Evolutionary conservation across 2,888 invertebrate species (phyloP).

Genomic region (Epinotia demarniana): DNA sequence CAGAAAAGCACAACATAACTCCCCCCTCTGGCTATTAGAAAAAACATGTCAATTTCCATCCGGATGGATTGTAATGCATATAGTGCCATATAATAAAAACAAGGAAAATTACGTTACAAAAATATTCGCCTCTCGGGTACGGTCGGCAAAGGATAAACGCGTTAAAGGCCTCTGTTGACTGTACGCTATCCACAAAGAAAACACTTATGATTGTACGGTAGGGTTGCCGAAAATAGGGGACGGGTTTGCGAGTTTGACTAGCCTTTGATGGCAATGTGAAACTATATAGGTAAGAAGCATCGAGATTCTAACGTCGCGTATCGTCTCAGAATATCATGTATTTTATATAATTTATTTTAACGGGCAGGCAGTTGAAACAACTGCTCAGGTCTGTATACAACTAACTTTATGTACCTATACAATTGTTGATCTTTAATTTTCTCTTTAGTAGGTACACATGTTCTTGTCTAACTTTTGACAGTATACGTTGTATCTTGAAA

Average conservation of each 20-base stretch:
- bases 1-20: conserved; percentile 12
- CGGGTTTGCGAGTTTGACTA: neutral
- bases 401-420: too few species aligned
- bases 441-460: too few species aligned
- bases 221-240: conserved; percentile 34
- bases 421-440: too few species aligned
- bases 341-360: too few species aligned
- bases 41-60: conserved; percentile 41
- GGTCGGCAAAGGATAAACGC: conserved; percentile 49
- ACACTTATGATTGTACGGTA: conserved; percentile 48
- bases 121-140: conserved; percentile 45
- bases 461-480: too few species aligned
- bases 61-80: conserved; percentile 26
- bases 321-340: too few species aligned
- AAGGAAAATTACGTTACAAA: conserved; percentile 46
- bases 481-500: too few species aligned
- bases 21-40: conserved; percentile 26
- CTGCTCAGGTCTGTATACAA: too few species aligned
- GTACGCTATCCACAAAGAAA: conserved; percentile 51
- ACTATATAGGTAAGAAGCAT: too few species aligned
- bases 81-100: conserved; percentile 45
- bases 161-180: conserved; percentile 50
- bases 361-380: too few species aligned
- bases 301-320: too few species aligned
- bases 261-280: neutral